Evolutionary conservation across 2,888 invertebrate species (phyloP).

Genomic region (Acanthoscelides obtectus): DNA sequence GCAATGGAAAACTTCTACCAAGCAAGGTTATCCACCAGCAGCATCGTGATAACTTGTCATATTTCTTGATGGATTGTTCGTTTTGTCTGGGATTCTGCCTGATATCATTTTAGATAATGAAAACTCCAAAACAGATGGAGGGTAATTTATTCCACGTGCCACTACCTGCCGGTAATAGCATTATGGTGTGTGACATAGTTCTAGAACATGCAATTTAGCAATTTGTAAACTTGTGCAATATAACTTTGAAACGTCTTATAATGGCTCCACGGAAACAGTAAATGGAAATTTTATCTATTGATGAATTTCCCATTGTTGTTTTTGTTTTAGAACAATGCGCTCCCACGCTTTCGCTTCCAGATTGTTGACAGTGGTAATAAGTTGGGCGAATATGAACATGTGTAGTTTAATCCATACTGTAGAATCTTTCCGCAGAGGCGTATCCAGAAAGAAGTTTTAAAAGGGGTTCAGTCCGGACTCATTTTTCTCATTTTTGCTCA

Average conservation of each 20-base stretch:
- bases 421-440: no score
- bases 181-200: neutral
- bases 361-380: neutral
- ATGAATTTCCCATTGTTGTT: neutral
- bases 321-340: neutral
- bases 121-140: neutral
- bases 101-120: neutral
- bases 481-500: no score
- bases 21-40: no score
- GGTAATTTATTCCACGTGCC: neutral
- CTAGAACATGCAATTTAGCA: neutral
- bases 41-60: no score
- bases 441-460: no score
- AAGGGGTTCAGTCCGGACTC: no score
- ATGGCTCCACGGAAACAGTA: neutral
- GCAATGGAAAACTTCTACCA: no score
- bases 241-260: neutral
- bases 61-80: neutral
- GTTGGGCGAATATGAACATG: no score
- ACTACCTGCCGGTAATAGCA: neutral
- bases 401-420: no score
- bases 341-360: neutral
- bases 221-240: neutral
- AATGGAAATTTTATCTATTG: neutral
- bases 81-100: neutral